A percentile compares a stretch with the other conserved stretches of the same genome.
Conservation (phyloP, 1,140 invertebrate genomes). For the Ganaspis sp. region DNA sequence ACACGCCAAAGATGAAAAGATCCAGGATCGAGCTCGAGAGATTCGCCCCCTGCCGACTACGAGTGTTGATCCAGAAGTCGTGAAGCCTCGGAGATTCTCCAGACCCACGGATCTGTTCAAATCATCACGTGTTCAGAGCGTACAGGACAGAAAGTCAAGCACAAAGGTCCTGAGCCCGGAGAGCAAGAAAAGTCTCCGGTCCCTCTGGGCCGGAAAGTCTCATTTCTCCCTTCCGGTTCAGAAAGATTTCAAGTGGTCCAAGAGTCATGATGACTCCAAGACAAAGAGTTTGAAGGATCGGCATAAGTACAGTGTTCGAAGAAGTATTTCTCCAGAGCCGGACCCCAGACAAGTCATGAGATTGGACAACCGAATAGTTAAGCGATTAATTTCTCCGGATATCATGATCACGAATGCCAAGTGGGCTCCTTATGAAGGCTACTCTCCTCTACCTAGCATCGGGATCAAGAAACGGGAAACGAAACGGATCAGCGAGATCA, state of each 20-base stretch:
- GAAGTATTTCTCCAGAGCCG: constrained; percentile 73
- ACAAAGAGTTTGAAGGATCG: constrained; percentile 71
- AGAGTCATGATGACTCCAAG: constrained; percentile 60
- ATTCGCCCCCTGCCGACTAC: constrained; percentile 18
- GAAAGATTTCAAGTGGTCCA: constrained; percentile 60
- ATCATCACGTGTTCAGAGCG: constrained; percentile 8
- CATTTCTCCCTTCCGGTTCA: constrained; percentile 70
- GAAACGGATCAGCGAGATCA: constrained; percentile 70
- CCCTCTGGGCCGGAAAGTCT: constrained; percentile 69
- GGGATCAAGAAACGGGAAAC: constrained; percentile 69
- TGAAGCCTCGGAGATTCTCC: constrained; percentile 43
- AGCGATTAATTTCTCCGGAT: constrained; percentile 69
- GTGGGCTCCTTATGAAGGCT: constrained; percentile 73
- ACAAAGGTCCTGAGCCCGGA: constrained; percentile 58
- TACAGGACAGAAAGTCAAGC: constrained; percentile 36
- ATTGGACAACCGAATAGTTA: constrained; percentile 66
- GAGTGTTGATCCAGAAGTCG: constrained; percentile 31
- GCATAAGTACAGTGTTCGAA: constrained; percentile 71
- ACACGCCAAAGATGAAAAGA: constrained; percentile 38
- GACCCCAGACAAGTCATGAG: constrained; percentile 64
- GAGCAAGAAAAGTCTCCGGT: constrained; percentile 58
- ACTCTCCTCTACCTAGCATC: constrained; percentile 69
- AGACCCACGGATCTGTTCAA: constrained; percentile 9
- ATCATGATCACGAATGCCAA: constrained; percentile 67
- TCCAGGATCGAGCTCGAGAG: constrained; percentile 33